phyloP scores from a whole-genome alignment of 2,113 vertebrate genomes.

The Ophiodon elongatus region DNA sequence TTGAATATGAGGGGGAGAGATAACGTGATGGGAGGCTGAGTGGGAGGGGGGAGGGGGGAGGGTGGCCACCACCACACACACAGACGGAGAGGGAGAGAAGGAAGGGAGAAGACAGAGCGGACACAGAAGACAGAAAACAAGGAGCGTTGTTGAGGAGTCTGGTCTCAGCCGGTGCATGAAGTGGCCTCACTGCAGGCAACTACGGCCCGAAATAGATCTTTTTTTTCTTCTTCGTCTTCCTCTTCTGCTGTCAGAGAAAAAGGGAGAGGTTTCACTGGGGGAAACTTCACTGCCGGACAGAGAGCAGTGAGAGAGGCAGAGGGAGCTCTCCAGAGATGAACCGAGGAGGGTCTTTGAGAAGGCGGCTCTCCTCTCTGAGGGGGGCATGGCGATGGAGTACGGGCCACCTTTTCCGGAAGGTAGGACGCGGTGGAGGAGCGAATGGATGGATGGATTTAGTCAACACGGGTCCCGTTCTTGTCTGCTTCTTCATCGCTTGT shows the following conservation, averaged over 20 bases:
- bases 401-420: constrained; percentile 85
- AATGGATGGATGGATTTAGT: constrained; percentile 21
- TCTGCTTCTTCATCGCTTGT: constrained; percentile 13
- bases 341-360: constrained; percentile 80
- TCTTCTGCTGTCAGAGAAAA: constrained; percentile 52
- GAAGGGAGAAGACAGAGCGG: constrained; percentile 54
- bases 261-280: constrained; percentile 54
- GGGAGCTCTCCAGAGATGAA: constrained; percentile 76
- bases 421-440: constrained; percentile 55
- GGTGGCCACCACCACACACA: constrained; percentile 19
- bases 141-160: constrained; percentile 63
- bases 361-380: constrained; percentile 83
- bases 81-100: constrained; percentile 21
- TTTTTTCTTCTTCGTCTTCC: not conserved
- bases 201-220: constrained; percentile 73
- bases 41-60: constrained; percentile 50
- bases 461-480: not conserved
- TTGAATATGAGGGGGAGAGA: constrained; percentile 61
- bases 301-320: constrained; percentile 53
- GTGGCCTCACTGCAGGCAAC: constrained; percentile 65
- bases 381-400: constrained; percentile 87
- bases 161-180: constrained; percentile 65
- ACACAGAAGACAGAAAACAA: constrained; percentile 56
- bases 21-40: constrained; percentile 63
- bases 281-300: constrained; percentile 46